Evolutionary conservation across 2,888 invertebrate species (phyloP), one percentile per base, ranked within the genome.

Genomic region (Cosmopolites sordidus): DNA sequence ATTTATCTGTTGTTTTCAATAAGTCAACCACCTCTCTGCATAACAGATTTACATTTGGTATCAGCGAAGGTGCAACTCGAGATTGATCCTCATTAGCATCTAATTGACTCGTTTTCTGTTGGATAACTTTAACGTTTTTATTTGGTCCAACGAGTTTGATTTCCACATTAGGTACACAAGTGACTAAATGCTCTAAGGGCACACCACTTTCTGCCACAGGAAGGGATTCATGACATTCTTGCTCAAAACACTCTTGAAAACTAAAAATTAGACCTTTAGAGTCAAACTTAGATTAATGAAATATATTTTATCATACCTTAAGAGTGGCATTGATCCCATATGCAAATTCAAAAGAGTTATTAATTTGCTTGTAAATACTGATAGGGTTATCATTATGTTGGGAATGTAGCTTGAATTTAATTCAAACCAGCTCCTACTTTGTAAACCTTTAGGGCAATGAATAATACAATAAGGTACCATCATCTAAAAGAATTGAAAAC

Each of bases 21-120:
- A 94, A 74, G 70, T 94, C 94, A 0, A 90, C 83, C 15, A 94
- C 79, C 73, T 97, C 96, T 1, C 92, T 82, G 58, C 92, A 89
- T 63, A 96, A 86, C 66, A 92, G 80, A 48, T 83, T 82, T 57
- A 92, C 72, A 72, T 89, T 87, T 47, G 84, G 84, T 42, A 83
- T 84, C 45, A 89, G 71, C 0, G 78, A 80, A 8, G 85, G 83
- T 59, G 84, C 84, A 0, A 84, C 80, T 2, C 17, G 15, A 11
- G 16, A 16, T 11, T 61, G 53, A 41, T 71, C 72, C 53, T 68
- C 68, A 42, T 60, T 62, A 18, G 58, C 58, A 14, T 65, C 64
- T 14, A 45, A 51, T 11, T 54, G 56, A 43, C 57, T 64, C 29
- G 60, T 55, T 45, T 68, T 66, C 16, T 66, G 61, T 48, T 65